These are phyloP conservation scores for Leptinotarsa tumamoca DNA, from an alignment of 2,888 invertebrate species.

Conservation along the genomic window DNA sequence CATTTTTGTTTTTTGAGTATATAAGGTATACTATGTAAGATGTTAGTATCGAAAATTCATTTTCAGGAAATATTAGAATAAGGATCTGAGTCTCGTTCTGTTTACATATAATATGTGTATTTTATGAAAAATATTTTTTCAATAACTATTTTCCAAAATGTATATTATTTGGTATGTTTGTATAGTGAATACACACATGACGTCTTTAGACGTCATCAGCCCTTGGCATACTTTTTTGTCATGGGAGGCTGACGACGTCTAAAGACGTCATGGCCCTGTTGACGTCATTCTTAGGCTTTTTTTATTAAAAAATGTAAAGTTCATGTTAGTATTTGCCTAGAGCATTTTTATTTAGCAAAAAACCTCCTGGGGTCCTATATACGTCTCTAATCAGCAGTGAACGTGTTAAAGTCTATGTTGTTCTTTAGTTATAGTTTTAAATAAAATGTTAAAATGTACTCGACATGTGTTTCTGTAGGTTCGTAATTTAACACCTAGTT, in stretches of 20 bases:
- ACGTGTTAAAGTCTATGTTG: no score
- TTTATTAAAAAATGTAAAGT: constrained; percentile 10
- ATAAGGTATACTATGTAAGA: constrained; percentile 14
- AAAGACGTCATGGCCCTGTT: constrained; percentile 20
- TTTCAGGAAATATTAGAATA: constrained; percentile 10
- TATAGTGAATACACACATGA: constrained; percentile 15
- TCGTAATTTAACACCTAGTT: no score
- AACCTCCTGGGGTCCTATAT: constrained; percentile 18
- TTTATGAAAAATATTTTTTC: constrained; percentile 4
- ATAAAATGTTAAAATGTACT: no score
- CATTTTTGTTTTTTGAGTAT: constrained; percentile 10
- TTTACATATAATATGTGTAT: constrained; percentile 3
- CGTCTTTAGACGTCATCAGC: constrained; percentile 25
- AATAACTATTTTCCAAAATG: constrained; percentile 8
- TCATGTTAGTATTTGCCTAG: constrained; percentile 25
- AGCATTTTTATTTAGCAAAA: constrained; percentile 21
- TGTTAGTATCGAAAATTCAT: constrained; percentile 2
- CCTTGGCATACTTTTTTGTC: constrained; percentile 19
- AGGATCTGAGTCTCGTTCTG: constrained; percentile 1
- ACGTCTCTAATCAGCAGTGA: constrained; percentile 18
- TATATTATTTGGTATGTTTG: constrained; percentile 15
- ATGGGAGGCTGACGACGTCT: constrained; percentile 22
- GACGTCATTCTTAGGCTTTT: constrained; percentile 22
- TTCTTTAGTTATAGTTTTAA: no score
- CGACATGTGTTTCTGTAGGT: no score